Evolutionary conservation across 1,140 invertebrate genomes (phyloP), one percentile per base, ranked within the genome.

Genomic region (Bradynema listronoti): DNA sequence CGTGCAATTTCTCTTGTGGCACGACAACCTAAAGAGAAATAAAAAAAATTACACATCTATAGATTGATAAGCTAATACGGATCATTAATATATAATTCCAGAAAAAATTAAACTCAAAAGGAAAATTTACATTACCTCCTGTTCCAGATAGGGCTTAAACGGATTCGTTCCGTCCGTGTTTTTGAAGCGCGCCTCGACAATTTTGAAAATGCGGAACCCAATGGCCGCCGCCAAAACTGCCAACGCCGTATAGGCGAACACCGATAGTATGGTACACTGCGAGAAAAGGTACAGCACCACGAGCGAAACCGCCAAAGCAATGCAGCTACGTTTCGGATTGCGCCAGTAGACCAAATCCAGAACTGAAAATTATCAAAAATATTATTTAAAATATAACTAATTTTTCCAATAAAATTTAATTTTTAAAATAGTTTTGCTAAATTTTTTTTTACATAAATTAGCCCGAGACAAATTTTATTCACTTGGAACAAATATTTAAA

Each of bases 111-210:
- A n/a, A n/a, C n/a, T n/a, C n/a, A n/a, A n/a, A n/a, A n/a, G n/a
- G n/a, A 50, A 50, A 50, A 50, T 25, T 5, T 30, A 3, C 47
- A 30, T 9, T 24, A 61, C 25, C 27, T 95, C 90, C 71, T 86
- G 71, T 65, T 94, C 90, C 79, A 94, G 83, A 74, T 88, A 85
- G 71, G 88, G 86, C 36, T 75, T 68, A 86, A 96, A 96, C 58
- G 93, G 91, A 81, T 97, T 90, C 78, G 89, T 90, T 77, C 94
- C 91, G 70, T 87, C 87, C 65, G 90, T 92, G 81, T 97, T 97
- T 81, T 96, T 91, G 64, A 98, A 86, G 66, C 91, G 90, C 77
- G 91, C 88, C 78, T 94, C 85, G 68, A 95, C 86, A 79, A 87
- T 89, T 83, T 92, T 94, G 84, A 95, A 96, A 71, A 96, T 85